Percentiles rank a stretch among this genome's conserved stretches.
Conservation (phyloP, 2,113 vertebrate genomes). For the Neogale vison region DNA sequence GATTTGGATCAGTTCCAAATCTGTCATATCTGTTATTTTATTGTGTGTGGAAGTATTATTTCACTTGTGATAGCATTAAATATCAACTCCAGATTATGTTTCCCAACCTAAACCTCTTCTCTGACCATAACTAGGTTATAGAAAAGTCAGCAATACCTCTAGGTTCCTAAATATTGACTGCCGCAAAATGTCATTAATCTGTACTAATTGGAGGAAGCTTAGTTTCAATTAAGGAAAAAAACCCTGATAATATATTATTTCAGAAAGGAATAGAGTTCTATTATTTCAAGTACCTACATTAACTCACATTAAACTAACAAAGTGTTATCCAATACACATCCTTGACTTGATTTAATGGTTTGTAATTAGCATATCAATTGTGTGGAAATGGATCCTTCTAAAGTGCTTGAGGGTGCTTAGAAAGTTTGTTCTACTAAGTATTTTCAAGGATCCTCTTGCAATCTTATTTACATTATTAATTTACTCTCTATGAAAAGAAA, state of each 20-base stretch:
- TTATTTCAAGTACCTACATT: constrained; percentile 76
- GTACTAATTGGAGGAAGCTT: constrained; percentile 74
- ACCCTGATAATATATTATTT: constrained; percentile 67
- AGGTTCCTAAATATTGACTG: constrained; percentile 62
- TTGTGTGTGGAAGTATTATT: neutral
- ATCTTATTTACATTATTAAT: constrained; percentile 77
- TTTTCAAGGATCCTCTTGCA: constrained; percentile 70
- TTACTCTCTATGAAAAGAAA: constrained; percentile 56
- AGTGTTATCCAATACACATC: constrained; percentile 71
- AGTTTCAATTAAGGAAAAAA: constrained; percentile 72
- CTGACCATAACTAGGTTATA: neutral
- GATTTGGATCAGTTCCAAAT: neutral
- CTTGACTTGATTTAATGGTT: constrained; percentile 76
- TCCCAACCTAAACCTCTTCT: neutral
- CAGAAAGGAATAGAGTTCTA: constrained; percentile 60
- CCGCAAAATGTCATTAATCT: constrained; percentile 71
- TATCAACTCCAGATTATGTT: neutral
- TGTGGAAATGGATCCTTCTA: constrained; percentile 70
- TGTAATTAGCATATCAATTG: constrained; percentile 77
- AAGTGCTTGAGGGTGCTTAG: constrained; percentile 67
- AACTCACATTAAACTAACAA: constrained; percentile 75
- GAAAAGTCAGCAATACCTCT: neutral
- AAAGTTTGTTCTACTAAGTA: constrained; percentile 74
- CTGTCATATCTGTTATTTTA: neutral
- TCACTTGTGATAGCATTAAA: neutral